phyloP scores from a whole-genome alignment of 2,113 vertebrate species.

The Lates calcarifer region DNA sequence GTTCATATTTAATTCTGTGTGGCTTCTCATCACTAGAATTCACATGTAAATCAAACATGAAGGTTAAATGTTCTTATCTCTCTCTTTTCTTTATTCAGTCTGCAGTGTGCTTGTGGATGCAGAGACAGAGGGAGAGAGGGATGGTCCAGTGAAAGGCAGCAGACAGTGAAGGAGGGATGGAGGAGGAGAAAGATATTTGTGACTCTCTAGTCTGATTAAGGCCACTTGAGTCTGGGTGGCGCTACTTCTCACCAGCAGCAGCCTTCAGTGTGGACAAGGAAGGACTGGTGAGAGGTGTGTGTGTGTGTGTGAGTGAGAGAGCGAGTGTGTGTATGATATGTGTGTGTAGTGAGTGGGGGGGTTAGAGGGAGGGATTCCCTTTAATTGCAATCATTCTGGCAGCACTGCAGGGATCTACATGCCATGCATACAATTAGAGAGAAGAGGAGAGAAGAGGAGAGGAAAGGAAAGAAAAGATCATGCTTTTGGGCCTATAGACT shows the following conservation, averaged over 20 bases:
- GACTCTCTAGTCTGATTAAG: conserved; percentile 78
- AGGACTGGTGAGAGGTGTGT: conserved; percentile 18
- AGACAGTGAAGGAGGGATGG: conserved; percentile 39
- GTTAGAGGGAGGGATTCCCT: conserved; percentile 77
- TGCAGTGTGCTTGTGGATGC: conserved; percentile 7
- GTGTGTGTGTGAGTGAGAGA: conserved; percentile 6
- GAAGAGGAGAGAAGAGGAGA: conserved; percentile 31
- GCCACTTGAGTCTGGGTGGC: conserved; percentile 71
- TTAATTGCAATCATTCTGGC: conserved; percentile 87
- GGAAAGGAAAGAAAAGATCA: conserved; percentile 30
- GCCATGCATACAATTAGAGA: conserved; percentile 80
- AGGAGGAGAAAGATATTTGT: conserved; percentile 53
- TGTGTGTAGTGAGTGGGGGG: conserved; percentile 34
- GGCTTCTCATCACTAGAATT: conserved; percentile 4
- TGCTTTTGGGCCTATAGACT: conserved; percentile 40
- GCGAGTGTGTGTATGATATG: neutral
- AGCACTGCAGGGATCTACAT: conserved; percentile 78
- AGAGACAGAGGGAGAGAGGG: neutral
- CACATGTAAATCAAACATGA: conserved; percentile 38
- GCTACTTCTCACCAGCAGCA: conserved; percentile 59
- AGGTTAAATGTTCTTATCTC: conserved; percentile 3
- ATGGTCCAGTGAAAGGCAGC: conserved; percentile 33
- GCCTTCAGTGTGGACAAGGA: conserved; percentile 53
- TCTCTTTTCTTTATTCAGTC: conserved; percentile 11
- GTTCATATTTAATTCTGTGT: neutral